Evolutionary conservation across 1,140 invertebrate species (phyloP), one percentile per base, ranked within the genome.

Genomic region (Armadillidium nasatum): DNA sequence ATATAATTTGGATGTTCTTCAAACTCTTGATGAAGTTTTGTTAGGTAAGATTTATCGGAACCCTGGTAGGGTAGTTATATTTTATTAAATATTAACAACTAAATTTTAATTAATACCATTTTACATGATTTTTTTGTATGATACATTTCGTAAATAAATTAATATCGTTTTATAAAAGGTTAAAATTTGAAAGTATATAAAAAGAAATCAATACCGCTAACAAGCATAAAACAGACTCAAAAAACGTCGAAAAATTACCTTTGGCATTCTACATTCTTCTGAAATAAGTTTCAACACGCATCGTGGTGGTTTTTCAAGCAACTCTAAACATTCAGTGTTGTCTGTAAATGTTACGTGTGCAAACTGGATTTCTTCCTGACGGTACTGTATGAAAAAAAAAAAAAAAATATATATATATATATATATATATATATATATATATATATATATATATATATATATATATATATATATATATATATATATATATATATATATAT

Each of bases 251-350:
- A 1, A 67, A 78, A 76, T 81, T 83, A 88, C 87, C 83, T 95
- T 94, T 15, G 94, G 94, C 90, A 96, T 93, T 83, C 95, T 93
- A 83, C 94, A 96, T 84, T 96, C 94, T 85, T 96, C 94, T 15
- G 93, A 93, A 19, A 96, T 86, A 72, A 96, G 84, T 79, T 95
- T 94, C 13, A 96, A 88, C 80, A 96, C 88, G 86, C 94, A 95
- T 80, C 93, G 86, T 0, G 94, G 94, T 10, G 94, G 93, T 85
- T 94, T 95, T 84, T 96, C 94, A 73, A 96, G 89, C 74, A 96
- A 85, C 85, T 96, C 94, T 68, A 96, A 86, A 84, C 94, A 96
- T 72, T 89, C 86, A 0, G 92, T 92, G 84, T 96, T 96, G 85
- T 96, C 94, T 0, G 93, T 95, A 84, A 96, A 96, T 74, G 91